Evolutionary conservation across 2,888 invertebrate species (phyloP).

Genomic region (Agrypnus murinus): DNA sequence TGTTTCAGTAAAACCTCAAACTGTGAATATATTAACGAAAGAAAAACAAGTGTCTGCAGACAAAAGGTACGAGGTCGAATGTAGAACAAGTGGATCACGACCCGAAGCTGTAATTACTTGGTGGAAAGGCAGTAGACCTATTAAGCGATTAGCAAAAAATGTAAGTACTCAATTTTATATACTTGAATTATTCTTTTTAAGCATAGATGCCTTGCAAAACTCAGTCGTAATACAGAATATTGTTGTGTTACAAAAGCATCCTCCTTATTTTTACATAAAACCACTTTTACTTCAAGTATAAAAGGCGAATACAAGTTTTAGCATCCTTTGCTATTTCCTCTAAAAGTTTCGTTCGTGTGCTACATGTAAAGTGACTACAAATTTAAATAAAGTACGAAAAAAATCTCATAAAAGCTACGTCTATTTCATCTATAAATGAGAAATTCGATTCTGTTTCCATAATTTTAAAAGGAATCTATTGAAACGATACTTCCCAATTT

Average conservation of each 20-base stretch:
- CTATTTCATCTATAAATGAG: not conserved
- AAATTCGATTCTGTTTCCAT: constrained; percentile 21
- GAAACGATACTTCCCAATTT: not conserved
- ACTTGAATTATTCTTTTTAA: not conserved
- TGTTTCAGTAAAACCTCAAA: constrained; percentile 88
- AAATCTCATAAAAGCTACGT: constrained; percentile 16
- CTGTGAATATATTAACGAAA: constrained; percentile 88
- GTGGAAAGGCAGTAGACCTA: constrained; percentile 90
- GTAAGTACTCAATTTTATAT: constrained; percentile 77
- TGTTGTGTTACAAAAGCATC: constrained; percentile 19
- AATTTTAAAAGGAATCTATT: constrained; percentile 12
- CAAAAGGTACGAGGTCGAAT: constrained; percentile 90
- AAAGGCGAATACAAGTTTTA: constrained; percentile 35
- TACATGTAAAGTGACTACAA: constrained; percentile 34
- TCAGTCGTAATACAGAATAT: constrained; percentile 1
- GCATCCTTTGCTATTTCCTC: constrained; percentile 28
- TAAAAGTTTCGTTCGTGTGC: constrained; percentile 36
- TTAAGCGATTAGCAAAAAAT: constrained; percentile 86
- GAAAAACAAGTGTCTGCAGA: constrained; percentile 89
- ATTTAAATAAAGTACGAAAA: constrained; percentile 26
- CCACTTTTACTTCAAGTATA: constrained; percentile 32
- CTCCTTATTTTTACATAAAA: constrained; percentile 33
- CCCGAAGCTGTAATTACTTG: constrained; percentile 91
- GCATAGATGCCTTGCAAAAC: not conserved
- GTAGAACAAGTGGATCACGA: constrained; percentile 88